phyloP scores from a whole-genome alignment of 2,797 vertebrate genomes.

The Acipenser ruthenus region DNA sequence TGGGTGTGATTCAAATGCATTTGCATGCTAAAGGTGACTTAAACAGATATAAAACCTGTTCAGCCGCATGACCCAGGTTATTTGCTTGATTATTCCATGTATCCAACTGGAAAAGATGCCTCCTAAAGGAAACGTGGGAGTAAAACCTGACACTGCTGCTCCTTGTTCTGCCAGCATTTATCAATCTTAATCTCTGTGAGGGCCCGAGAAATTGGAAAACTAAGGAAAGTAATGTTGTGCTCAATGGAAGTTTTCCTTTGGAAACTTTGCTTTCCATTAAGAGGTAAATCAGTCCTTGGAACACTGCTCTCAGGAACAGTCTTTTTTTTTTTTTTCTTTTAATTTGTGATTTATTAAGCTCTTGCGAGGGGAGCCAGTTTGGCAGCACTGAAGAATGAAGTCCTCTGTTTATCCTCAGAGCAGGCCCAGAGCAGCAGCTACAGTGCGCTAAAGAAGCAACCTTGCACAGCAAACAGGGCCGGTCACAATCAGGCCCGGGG shows the following conservation, averaged over 20 bases:
- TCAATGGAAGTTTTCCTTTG: slow-evolving; percentile 64
- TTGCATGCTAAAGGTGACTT: too few species aligned
- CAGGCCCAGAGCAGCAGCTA: slow-evolving; percentile 7
- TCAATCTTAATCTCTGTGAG: slow-evolving; percentile 54
- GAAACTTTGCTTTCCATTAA: slow-evolving; percentile 62
- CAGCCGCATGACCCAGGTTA: too few species aligned
- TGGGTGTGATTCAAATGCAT: too few species aligned
- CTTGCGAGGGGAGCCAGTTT: slow-evolving; percentile 33
- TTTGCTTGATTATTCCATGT: too few species aligned
- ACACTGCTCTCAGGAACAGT: slow-evolving; percentile 41
- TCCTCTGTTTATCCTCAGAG: slow-evolving; percentile 26
- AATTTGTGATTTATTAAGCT: slow-evolving; percentile 60
- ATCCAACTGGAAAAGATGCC: slow-evolving; percentile 40
- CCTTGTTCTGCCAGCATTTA: slow-evolving; percentile 44
- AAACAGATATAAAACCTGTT: too few species aligned
- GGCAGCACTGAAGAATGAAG: slow-evolving; percentile 36
- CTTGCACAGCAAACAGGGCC: not conserved
- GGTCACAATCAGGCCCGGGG: not conserved
- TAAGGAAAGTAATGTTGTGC: slow-evolving; percentile 58
- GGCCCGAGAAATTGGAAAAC: slow-evolving; percentile 48
- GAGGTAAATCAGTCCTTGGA: slow-evolving; percentile 57
- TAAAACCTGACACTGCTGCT: slow-evolving; percentile 42
- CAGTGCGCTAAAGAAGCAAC: too few species aligned
- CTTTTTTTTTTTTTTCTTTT: slow-evolving; percentile 32
- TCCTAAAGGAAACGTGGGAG: slow-evolving; percentile 39